A percentile compares a stretch with the other conserved stretches of the same genome.
Evolutionary conservation across 2,888 invertebrate genomes (phyloP).

Genomic region (Synergus umbraculus): DNA sequence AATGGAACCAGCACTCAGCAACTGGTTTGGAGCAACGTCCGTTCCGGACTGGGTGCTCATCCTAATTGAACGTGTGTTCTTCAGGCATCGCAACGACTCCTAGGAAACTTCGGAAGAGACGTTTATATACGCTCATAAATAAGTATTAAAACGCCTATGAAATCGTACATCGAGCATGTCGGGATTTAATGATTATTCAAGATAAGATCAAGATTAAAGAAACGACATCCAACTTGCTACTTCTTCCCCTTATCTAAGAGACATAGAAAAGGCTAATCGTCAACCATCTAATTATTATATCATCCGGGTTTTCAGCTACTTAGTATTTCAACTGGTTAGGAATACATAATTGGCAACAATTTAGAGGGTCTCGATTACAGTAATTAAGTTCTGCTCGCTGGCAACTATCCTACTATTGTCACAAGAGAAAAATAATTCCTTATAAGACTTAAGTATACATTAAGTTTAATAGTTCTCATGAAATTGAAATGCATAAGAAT

Average conservation of each 20-base stretch:
- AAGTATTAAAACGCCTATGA: constrained; percentile 49
- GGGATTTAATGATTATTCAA: constrained; percentile 47
- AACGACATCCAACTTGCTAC: not conserved
- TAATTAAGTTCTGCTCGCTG: not conserved
- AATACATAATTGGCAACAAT: not conserved
- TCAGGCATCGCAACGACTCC: constrained; percentile 48
- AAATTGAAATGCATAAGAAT: not conserved
- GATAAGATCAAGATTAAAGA: constrained; percentile 9
- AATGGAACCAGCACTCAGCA: constrained; percentile 47
- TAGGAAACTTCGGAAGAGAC: constrained; percentile 40
- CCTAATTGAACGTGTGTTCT: constrained; percentile 55
- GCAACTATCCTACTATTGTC: not conserved
- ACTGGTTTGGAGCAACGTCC: constrained; percentile 70
- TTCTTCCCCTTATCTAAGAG: not conserved
- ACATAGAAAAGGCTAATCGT: not conserved
- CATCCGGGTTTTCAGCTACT: not conserved
- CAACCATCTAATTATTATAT: constrained; percentile 12
- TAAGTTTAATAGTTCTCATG: not conserved
- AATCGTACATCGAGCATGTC: constrained; percentile 52
- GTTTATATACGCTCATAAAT: constrained; percentile 51
- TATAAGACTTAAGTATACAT: no score
- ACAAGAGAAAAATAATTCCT: no score
- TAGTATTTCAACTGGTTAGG: not conserved
- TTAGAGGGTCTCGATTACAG: not conserved
- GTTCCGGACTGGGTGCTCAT: constrained; percentile 71